A percentile compares a stretch with the other conserved stretches of the same genome.
phyloP scores from a whole-genome alignment of 2,888 invertebrate genomes.

The Chouioia cunea region DNA sequence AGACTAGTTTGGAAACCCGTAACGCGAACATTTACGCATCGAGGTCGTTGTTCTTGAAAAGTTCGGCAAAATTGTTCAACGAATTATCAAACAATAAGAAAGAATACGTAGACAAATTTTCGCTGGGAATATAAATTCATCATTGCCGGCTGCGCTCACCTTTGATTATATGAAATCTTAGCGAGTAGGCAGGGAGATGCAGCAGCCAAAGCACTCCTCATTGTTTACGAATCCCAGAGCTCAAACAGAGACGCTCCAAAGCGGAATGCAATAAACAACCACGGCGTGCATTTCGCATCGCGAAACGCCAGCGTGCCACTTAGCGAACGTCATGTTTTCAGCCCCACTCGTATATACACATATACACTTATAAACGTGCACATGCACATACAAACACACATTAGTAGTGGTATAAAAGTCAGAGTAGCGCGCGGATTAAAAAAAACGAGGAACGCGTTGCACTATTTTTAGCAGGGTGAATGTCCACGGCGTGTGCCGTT shows the following conservation, averaged over 20 bases:
- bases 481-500: constrained; percentile 27
- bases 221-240: background rate
- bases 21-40: background rate
- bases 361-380: background rate
- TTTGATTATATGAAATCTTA: too few species aligned
- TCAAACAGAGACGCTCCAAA: background rate
- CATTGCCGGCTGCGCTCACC: too few species aligned
- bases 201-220: background rate
- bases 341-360: constrained; percentile 9
- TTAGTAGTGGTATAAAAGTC: background rate
- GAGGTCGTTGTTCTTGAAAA: constrained; percentile 5
- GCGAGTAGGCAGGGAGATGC: background rate
- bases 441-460: background rate
- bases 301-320: background rate
- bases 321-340: constrained; percentile 22
- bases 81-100: too few species aligned
- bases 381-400: too few species aligned
- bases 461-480: constrained; percentile 46
- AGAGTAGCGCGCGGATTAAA: constrained; percentile 6
- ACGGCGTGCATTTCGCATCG: background rate
- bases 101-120: too few species aligned
- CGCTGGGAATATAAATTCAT: too few species aligned
- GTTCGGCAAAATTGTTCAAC: background rate
- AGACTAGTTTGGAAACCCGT: constrained; percentile 20
- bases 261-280: background rate